A percentile compares a stretch with the other conserved stretches of the same genome.
Evolutionary conservation across 2,797 vertebrate species (phyloP).

Genomic region (Fundulus diaphanus): DNA sequence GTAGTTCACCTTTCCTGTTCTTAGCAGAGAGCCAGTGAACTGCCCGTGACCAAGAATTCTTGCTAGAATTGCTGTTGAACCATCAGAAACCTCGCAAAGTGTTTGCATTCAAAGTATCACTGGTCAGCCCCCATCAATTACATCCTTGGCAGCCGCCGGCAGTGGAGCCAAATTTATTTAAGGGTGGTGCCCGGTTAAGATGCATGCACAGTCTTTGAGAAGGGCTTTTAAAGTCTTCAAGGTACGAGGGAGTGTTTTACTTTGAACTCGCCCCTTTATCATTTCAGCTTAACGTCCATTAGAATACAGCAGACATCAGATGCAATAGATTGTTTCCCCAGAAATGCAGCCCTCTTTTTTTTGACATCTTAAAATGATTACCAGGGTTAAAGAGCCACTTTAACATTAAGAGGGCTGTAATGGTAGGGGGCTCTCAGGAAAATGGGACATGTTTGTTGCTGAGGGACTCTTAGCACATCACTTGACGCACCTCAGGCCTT

Average conservation of each 20-base stretch:
- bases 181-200: slow-evolving; percentile 67
- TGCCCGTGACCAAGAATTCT: slow-evolving; percentile 60
- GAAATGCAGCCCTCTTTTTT: slow-evolving; percentile 52
- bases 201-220: slow-evolving; percentile 58
- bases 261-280: slow-evolving; percentile 72
- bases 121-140: slow-evolving; percentile 75
- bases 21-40: slow-evolving; percentile 58
- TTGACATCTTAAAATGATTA: slow-evolving; percentile 77
- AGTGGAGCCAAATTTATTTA: slow-evolving; percentile 72
- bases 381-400: slow-evolving; percentile 64
- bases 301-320: slow-evolving; percentile 60
- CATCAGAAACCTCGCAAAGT: slow-evolving; percentile 74
- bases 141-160: slow-evolving; percentile 66
- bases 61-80: slow-evolving; percentile 78
- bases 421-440: slow-evolving; percentile 39
- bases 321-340: slow-evolving; percentile 61
- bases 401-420: slow-evolving; percentile 47
- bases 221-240: slow-evolving; percentile 70
- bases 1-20: slow-evolving; percentile 55
- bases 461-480: slow-evolving; percentile 62
- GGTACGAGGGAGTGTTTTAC: slow-evolving; percentile 56
- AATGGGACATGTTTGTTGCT: slow-evolving; percentile 61
- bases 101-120: slow-evolving; percentile 73
- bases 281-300: slow-evolving; percentile 69
- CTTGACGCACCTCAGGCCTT: slow-evolving; percentile 53